phyloP scores from a whole-genome alignment of 2,113 vertebrate genomes.

The Platichthys stellatus region DNA sequence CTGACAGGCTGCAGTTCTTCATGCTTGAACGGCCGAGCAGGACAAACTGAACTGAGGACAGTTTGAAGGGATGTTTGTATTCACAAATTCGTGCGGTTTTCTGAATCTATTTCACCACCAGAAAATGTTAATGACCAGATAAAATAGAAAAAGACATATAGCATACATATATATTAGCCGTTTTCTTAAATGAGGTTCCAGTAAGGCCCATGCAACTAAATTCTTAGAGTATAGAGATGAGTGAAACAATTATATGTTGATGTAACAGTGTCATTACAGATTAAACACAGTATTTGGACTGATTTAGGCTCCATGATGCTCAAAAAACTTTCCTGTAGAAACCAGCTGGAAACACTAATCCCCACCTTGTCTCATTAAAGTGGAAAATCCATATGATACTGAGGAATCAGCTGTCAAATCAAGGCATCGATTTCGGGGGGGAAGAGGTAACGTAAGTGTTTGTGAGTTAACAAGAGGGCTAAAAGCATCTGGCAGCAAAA shows the following conservation, averaged over 20 bases:
- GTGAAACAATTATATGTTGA: no score
- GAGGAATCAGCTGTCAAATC: constrained; percentile 25
- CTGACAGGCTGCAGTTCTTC: constrained; percentile 52
- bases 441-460: constrained; percentile 7
- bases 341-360: neutral
- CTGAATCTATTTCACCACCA: neutral
- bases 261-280: neutral
- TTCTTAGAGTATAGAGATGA: no score
- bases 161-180: neutral
- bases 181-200: neutral
- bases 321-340: neutral
- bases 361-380: constrained; percentile 11
- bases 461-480: constrained; percentile 6
- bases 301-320: neutral
- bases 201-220: neutral
- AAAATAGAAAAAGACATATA: neutral
- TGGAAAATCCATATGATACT: constrained; percentile 1
- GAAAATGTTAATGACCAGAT: constrained; percentile 1
- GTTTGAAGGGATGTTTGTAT: constrained; percentile 20
- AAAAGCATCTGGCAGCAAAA: neutral
- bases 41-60: constrained; percentile 22
- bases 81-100: neutral
- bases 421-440: constrained; percentile 11
- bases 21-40: constrained; percentile 22
- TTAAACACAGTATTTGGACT: neutral